A percentile compares a stretch with the other conserved stretches of the same genome.
These are phyloP conservation scores for Tryphoninae sp. DNA, from an alignment of 2,888 invertebrate genomes.

Conservation along the genomic window DNA sequence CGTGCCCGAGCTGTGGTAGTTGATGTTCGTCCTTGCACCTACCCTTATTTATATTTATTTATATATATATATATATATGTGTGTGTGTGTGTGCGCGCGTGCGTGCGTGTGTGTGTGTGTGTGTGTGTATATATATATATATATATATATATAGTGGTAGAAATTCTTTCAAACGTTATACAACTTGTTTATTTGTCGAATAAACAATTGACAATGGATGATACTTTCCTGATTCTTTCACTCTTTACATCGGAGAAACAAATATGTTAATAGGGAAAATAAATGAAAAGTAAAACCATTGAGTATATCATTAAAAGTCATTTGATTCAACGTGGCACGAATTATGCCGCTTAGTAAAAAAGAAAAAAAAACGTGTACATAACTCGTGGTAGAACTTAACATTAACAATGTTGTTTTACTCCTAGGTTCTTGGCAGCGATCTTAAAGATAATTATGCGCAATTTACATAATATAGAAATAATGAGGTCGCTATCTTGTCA, in stretches of 20 bases:
- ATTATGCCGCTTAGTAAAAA: background rate
- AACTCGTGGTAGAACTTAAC: background rate
- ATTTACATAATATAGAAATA: constrained; percentile 22
- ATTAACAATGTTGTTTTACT: background rate
- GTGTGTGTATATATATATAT: too few species aligned
- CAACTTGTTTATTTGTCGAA: constrained; percentile 24
- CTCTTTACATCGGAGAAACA: background rate
- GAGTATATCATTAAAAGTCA: background rate
- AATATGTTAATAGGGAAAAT: background rate
- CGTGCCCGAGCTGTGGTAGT: background rate
- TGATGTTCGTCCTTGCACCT: constrained; percentile 7
- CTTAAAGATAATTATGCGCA: constrained; percentile 15
- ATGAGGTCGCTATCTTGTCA: constrained; percentile 45
- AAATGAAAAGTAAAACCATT: background rate
- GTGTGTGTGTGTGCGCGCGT: too few species aligned
- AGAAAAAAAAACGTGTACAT: background rate
- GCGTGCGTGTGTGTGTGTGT: too few species aligned
- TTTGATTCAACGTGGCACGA: background rate
- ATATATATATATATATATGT: too few species aligned
- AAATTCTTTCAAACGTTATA: constrained; percentile 30
- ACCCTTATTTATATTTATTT: background rate
- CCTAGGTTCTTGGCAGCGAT: constrained; percentile 31
- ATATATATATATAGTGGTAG: constrained; percentile 41
- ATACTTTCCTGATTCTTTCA: constrained; percentile 1
- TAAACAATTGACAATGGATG: constrained; percentile 38